Percentiles rank a stretch among this genome's conserved stretches.
phyloP scores from a whole-genome alignment of 1,140 invertebrate genomes.

The Augochlora pura region DNA sequence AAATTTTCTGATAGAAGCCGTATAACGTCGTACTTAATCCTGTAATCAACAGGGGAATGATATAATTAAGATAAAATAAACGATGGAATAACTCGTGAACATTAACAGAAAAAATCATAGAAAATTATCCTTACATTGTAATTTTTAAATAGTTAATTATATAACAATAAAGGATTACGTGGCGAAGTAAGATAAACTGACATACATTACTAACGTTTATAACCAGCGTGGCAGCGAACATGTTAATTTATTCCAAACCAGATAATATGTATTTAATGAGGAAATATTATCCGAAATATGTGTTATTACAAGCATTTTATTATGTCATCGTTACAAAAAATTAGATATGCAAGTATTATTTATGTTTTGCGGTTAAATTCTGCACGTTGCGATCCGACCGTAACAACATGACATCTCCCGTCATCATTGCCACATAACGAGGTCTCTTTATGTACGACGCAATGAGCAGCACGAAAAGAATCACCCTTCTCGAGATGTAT shows the following conservation, averaged over 20 bases:
- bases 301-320: background rate
- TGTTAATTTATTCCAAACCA: too few species aligned
- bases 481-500: background rate
- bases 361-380: slow-evolving; percentile 7
- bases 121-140: too few species aligned
- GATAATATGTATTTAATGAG: background rate
- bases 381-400: background rate
- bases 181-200: too few species aligned
- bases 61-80: too few species aligned
- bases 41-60: too few species aligned
- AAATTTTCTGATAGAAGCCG: background rate
- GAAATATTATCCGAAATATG: background rate
- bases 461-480: slow-evolving; percentile 6
- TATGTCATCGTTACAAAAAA: background rate
- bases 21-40: too few species aligned
- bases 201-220: too few species aligned
- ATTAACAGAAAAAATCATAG: too few species aligned
- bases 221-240: too few species aligned
- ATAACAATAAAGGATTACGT: too few species aligned
- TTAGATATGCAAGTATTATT: background rate
- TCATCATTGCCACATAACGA: slow-evolving; percentile 8
- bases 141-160: too few species aligned
- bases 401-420: background rate
- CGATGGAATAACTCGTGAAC: too few species aligned
- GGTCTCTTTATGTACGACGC: background rate